A percentile compares a stretch with the other conserved stretches of the same genome.
Evolutionary conservation across 2,113 vertebrate species (phyloP).

Genomic region (Oncorhynchus clarkii): DNA sequence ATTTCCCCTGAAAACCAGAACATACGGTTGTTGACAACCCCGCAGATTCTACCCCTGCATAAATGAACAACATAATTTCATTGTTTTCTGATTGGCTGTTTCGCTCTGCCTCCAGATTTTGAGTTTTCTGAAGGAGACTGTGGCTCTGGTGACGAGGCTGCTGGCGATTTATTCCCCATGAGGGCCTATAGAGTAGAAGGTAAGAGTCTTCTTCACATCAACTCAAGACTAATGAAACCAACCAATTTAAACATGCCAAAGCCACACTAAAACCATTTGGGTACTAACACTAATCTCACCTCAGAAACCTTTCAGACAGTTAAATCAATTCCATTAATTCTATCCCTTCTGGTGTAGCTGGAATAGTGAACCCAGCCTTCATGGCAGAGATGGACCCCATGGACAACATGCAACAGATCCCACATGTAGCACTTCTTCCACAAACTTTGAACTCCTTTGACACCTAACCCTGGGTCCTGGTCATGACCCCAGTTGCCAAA

Average conservation of each 20-base stretch:
- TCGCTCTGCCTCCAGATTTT: constrained; percentile 64
- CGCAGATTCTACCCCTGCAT: too few species aligned
- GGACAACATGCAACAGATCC: constrained; percentile 47
- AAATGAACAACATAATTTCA: too few species aligned
- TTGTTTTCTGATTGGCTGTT: too few species aligned
- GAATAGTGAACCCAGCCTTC: constrained; percentile 91
- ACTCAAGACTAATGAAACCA: too few species aligned
- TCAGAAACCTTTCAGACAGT: constrained; percentile 5
- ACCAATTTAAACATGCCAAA: neutral
- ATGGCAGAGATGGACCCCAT: constrained; percentile 79
- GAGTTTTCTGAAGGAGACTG: constrained; percentile 83
- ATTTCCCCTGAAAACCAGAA: too few species aligned
- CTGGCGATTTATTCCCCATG: constrained; percentile 65
- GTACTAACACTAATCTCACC: neutral
- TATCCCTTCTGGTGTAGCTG: constrained; percentile 63
- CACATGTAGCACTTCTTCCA: constrained; percentile 33
- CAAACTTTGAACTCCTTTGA: neutral
- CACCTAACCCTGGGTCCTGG: neutral
- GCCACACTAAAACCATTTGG: constrained; percentile 30
- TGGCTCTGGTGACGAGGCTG: constrained; percentile 59
- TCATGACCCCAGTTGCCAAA: constrained; percentile 8
- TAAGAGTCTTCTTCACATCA: constrained; percentile 27
- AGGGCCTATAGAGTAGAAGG: constrained; percentile 74
- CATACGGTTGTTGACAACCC: too few species aligned
- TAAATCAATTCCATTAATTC: neutral